These are phyloP conservation scores for Danionella cerebrum DNA, from an alignment of 2,113 vertebrate genomes.

Conservation along the genomic window DNA sequence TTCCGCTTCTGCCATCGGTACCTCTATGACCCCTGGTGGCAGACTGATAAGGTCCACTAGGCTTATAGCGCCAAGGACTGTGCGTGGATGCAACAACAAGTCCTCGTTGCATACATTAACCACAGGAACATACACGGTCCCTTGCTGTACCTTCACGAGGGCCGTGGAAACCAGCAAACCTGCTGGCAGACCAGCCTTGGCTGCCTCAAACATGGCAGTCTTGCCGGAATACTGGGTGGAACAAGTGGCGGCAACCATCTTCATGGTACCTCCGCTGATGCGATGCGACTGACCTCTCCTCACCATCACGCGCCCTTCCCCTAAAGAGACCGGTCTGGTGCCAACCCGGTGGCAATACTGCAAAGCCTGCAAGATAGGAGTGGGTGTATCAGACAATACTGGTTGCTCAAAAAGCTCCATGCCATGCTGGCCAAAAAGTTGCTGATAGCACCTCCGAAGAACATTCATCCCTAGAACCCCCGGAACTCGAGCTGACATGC, in stretches of 20 bases:
- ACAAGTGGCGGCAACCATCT: not conserved
- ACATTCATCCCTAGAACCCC: not conserved
- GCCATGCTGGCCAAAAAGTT: no score
- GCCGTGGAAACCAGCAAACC: no score
- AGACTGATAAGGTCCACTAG: not conserved
- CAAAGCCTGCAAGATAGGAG: not conserved
- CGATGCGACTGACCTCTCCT: not conserved
- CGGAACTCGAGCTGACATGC: not conserved
- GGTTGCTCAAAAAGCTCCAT: no score
- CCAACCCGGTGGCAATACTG: not conserved
- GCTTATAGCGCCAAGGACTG: not conserved
- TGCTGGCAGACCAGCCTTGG: no score
- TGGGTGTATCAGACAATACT: no score
- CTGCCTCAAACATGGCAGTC: not conserved
- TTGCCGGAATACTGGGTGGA: not conserved
- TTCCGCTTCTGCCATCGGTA: not conserved
- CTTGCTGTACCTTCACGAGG: no score
- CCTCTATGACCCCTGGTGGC: not conserved
- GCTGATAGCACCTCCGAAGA: no score
- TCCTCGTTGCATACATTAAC: not conserved
- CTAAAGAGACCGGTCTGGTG: not conserved
- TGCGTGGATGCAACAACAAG: not conserved
- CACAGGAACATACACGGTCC: not conserved
- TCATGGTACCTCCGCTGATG: slow-evolving; percentile 1
- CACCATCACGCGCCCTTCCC: not conserved